Evolutionary conservation across 2,113 vertebrate species (phyloP).

Genomic region (Peromyscus polionotus): DNA sequence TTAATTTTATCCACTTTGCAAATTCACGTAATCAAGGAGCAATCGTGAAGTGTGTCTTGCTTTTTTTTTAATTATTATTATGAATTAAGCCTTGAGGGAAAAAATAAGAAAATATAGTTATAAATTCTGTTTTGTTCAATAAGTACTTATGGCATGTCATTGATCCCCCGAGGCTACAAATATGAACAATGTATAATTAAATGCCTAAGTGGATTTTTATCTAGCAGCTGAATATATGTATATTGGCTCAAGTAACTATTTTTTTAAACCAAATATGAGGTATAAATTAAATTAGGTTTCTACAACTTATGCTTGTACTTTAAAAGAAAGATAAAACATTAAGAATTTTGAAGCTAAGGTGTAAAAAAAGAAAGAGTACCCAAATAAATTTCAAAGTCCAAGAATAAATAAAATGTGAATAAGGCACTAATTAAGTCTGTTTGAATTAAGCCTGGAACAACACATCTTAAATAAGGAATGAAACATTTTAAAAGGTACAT

Average conservation of each 20-base stretch:
- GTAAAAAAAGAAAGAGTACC: background rate
- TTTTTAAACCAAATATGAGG: constrained; percentile 24
- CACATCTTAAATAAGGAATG: background rate
- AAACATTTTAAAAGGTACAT: background rate
- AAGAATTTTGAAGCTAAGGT: background rate
- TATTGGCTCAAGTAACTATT: background rate
- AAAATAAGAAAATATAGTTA: constrained; percentile 20
- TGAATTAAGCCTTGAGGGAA: background rate
- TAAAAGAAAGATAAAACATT: background rate
- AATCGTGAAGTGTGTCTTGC: background rate
- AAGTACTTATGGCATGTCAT: constrained; percentile 12
- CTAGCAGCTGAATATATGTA: background rate
- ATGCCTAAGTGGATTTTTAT: background rate
- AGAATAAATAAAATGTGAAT: background rate
- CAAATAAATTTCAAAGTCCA: background rate
- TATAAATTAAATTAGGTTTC: background rate
- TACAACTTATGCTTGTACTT: background rate
- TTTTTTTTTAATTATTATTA: background rate
- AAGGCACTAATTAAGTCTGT: background rate
- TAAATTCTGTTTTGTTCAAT: constrained; percentile 25
- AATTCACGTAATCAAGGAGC: background rate
- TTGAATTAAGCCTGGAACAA: background rate
- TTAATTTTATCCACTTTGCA: background rate
- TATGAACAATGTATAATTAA: constrained; percentile 17
- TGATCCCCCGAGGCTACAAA: background rate